Percentiles rank a stretch among this genome's conserved stretches.
Evolutionary conservation across 2,113 vertebrate genomes (phyloP).

Genomic region (Melospiza georgiana): DNA sequence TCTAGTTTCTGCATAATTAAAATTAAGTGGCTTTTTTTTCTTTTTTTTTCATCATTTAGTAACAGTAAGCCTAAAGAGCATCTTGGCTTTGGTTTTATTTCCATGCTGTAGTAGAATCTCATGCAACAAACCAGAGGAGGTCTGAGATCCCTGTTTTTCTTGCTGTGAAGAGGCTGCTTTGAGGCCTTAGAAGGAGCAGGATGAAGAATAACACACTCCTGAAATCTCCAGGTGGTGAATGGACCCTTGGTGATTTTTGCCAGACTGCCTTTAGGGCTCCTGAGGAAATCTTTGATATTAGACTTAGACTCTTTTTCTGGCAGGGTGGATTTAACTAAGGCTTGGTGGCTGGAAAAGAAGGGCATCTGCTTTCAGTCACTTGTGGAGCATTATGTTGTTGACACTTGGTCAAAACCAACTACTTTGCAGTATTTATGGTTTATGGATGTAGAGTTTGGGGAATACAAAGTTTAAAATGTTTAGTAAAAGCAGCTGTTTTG

Average conservation of each 20-base stretch:
- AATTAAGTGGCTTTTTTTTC: neutral
- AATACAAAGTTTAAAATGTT: neutral
- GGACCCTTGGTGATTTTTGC: constrained; percentile 29
- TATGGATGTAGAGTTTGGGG: neutral
- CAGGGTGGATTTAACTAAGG: neutral
- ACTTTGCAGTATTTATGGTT: neutral
- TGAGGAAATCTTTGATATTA: constrained; percentile 34
- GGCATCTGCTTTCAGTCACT: neutral
- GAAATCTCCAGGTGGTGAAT: neutral
- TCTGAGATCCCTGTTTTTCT: neutral
- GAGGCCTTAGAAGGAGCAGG: neutral
- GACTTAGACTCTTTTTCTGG: neutral
- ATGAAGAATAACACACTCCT: neutral
- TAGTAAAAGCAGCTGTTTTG: neutral
- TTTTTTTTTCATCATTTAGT: neutral
- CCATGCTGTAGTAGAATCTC: neutral
- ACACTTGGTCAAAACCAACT: neutral
- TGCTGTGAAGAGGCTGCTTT: neutral
- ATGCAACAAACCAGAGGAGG: neutral
- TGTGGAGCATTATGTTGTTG: neutral
- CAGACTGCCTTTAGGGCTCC: constrained; percentile 10
- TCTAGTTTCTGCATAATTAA: neutral
- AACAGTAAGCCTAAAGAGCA: neutral
- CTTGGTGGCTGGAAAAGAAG: neutral
- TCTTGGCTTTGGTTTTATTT: neutral